Base-by-base conservation (phyloP, 2,113 vertebrate species). In the Plestiodon gilberti region DNA sequence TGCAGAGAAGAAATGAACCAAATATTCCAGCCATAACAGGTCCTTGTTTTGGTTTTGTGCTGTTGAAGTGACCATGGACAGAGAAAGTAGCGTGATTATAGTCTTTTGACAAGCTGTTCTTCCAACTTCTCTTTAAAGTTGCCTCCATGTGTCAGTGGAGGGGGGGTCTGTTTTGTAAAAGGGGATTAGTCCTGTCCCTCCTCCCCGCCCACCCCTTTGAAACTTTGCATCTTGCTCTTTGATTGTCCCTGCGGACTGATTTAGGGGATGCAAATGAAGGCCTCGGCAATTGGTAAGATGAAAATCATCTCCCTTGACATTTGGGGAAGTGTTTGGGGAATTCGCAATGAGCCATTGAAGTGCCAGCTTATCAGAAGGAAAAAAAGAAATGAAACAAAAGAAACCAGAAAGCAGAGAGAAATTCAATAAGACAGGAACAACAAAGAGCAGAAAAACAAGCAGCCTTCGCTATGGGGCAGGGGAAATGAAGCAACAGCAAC, bases 201-300 rank as follows among this genome's bases (percentile, higher is more conserved):
- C 64, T 78, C 74, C 79, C 55, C 38, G 17, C 15, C 61, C 3
- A n/a, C 55, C 64, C 80, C 30, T 52, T 92, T 84, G 85, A 90
- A 88, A 82, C 78, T 81, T 89, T 92, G 65, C 79, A n/a, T 85
- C 82, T 78, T 18, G 28, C 87, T 83, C 88, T 95, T 93, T 92
- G 90, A 93, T 95, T 89, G 84, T 83, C 71, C 79, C 70, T 78
- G 85, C 70, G 87, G 91, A 92, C 88, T 89, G 91, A 93, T 90
- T 93, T 85, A 90, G 93, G 90, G 84, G 65, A 91, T 95, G 92
- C 92, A 94, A 93, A 95, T 90, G 86, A 95, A 92, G 86, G 87
- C 81, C 87, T 77, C 80, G 75, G 85, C 85, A 91, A 92, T 90
- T 65, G 85, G 73, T 2, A 90, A 85, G 92, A 81, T 87, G 88